Evolutionary conservation across 1,140 invertebrate genomes (phyloP).

Genomic region (Leptoteleia sp.): DNA sequence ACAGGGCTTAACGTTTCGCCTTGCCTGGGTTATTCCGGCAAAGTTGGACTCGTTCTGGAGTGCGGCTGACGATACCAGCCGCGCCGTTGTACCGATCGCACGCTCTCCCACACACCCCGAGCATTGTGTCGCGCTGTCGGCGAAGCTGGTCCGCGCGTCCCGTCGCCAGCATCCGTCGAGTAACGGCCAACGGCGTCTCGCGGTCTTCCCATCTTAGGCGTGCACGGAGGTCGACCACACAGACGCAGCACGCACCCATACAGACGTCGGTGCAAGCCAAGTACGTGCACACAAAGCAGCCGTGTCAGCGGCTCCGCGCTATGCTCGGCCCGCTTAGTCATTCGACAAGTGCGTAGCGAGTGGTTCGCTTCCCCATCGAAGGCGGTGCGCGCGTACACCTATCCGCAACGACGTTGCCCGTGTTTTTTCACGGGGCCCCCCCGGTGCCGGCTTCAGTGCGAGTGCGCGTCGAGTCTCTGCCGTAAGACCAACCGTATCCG

Average conservation of each 20-base stretch:
- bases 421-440: slow-evolving; percentile 36
- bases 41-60: slow-evolving; percentile 44
- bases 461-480: slow-evolving; percentile 55
- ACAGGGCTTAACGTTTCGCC: slow-evolving; percentile 59
- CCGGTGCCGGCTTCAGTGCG: slow-evolving; percentile 43
- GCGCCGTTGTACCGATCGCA: slow-evolving; percentile 4
- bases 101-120: background rate
- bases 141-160: no score
- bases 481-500: slow-evolving; percentile 26
- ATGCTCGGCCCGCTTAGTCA: slow-evolving; percentile 46
- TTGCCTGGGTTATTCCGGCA: slow-evolving; percentile 55
- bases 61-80: slow-evolving; percentile 8
- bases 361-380: slow-evolving; percentile 22
- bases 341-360: slow-evolving; percentile 58
- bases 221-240: background rate
- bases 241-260: slow-evolving; percentile 8
- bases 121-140: slow-evolving; percentile 14
- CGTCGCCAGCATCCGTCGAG: slow-evolving; percentile 44
- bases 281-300: slow-evolving; percentile 28
- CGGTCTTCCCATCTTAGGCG: slow-evolving; percentile 25
- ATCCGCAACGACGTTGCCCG: slow-evolving; percentile 15
- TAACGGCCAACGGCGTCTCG: slow-evolving; percentile 14
- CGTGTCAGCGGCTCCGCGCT: slow-evolving; percentile 36
- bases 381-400: slow-evolving; percentile 15
- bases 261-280: background rate